These are phyloP conservation scores for Drosophila barbarae DNA, from an alignment of 2,888 invertebrate genomes.

Conservation along the genomic window DNA sequence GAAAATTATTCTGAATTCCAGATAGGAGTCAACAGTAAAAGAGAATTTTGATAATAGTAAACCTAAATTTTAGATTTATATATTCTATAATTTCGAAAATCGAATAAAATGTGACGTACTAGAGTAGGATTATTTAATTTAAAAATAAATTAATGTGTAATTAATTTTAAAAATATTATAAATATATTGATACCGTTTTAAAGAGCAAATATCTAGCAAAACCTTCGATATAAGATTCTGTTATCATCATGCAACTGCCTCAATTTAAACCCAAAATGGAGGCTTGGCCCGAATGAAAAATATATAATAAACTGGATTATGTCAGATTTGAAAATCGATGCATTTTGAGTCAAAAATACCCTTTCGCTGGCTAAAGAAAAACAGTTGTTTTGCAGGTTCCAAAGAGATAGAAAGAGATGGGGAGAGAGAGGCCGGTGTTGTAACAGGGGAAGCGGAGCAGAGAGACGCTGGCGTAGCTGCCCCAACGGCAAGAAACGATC, in stretches of 20 bases:
- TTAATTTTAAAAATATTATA: too few species aligned
- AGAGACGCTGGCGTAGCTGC: slow-evolving; percentile 15
- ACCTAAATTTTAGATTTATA: too few species aligned
- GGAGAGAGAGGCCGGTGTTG: slow-evolving; percentile 19
- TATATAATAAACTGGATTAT: slow-evolving; percentile 1
- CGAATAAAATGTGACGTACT: too few species aligned
- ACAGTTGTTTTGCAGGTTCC: slow-evolving; percentile 20
- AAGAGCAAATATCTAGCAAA: too few species aligned
- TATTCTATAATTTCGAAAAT: too few species aligned
- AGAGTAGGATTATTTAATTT: too few species aligned
- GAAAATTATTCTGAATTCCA: neutral
- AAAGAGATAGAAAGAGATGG: neutral
- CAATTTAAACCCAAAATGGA: too few species aligned
- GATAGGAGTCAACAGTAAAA: too few species aligned
- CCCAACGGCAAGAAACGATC: slow-evolving; percentile 44
- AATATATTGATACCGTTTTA: too few species aligned
- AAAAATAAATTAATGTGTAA: too few species aligned
- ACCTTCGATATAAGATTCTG: neutral
- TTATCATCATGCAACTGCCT: neutral
- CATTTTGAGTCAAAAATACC: slow-evolving; percentile 6
- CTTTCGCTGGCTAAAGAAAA: slow-evolving; percentile 6
- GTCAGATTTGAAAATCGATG: slow-evolving; percentile 15
- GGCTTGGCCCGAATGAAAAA: slow-evolving; percentile 2
- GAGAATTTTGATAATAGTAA: too few species aligned
- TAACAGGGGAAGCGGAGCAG: slow-evolving; percentile 19